Conservation (phyloP, 2,797 vertebrate genomes). For the Dipus sagitta region DNA sequence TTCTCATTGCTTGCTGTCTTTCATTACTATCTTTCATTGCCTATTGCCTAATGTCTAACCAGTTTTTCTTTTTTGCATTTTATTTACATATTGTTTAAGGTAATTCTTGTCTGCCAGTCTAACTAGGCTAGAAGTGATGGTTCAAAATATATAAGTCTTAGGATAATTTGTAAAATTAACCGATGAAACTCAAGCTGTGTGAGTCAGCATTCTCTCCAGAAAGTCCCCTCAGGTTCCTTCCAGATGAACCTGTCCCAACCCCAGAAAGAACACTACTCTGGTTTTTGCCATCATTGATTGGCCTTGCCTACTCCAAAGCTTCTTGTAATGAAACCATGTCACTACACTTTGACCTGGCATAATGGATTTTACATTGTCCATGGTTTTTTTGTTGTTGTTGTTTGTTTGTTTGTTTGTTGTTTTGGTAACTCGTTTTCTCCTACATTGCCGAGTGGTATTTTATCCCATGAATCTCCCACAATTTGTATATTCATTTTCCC, state of each 20-base stretch:
- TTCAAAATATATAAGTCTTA: not conserved
- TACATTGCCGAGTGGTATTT: not conserved
- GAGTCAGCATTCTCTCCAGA: not conserved
- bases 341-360: not conserved
- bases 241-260: not conserved
- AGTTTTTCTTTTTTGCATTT: not conserved
- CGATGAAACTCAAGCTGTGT: not conserved
- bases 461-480: not conserved
- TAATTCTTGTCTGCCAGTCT: not conserved
- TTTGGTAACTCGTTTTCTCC: not conserved
- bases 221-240: not conserved
- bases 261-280: not conserved
- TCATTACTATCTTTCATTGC: too few relatives aligned
- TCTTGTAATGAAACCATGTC: too few relatives aligned
- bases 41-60: not conserved
- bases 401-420: not conserved
- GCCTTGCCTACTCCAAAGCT: not conserved
- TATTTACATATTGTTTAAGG: not conserved
- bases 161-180: not conserved
- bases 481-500: not conserved
- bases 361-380: not conserved
- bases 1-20: not conserved
- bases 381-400: too few relatives aligned
- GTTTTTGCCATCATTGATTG: not conserved
- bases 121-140: not conserved